Base-by-base conservation (phyloP, 2,797 vertebrate species). In the Decapterus maruadsi region DNA sequence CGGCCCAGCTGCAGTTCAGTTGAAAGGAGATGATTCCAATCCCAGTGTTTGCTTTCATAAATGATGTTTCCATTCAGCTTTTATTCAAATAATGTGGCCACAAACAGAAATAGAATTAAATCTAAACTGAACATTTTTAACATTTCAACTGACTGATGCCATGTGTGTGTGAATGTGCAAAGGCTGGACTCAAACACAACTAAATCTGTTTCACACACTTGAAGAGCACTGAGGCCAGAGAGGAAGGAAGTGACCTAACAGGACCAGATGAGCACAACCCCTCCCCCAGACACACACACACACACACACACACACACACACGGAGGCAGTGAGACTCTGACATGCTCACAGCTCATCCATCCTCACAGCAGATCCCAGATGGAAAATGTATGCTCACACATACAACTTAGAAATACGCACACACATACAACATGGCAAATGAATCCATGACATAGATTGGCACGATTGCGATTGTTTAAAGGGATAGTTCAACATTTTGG, bases 181-280 rank as follows among this genome's bases (percentile, higher is more conserved):
- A 56, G 60, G 54, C 38, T 58, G 59, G 72, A 26, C 61, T 72
- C 65, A 62, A 59, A 75, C 59, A 62, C 46, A 57, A 74, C 80
- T 69, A 84, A 90, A 91, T 89, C 81, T 88, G 87, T 87, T 91
- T 90, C 88, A 88, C 89, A 91, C 89, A 89, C 87, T 82, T 78
- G 57, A 87, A 75, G 76, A 82, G 64, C 71, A 17, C 73, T 17
- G 78, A 89, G 85, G 78, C 80, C 87, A 87, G 36, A 78, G 70
- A 82, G 80, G 83, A 87, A 90, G 92, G 90, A 92, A 90, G 87
- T 91, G 89, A 91, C 88, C 87, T 91, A 86, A 90, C 80, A 84
- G 72, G 76, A 85, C 85, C 89, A 88, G 87, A 90, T 88, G 89
- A 91, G 79, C 75, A 13, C 83, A 50, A 19, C 19, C 46, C 48